Evolutionary conservation across 2,888 invertebrate genomes (phyloP), one percentile per base, ranked within the genome.

Genomic region (Fragum fragum): DNA sequence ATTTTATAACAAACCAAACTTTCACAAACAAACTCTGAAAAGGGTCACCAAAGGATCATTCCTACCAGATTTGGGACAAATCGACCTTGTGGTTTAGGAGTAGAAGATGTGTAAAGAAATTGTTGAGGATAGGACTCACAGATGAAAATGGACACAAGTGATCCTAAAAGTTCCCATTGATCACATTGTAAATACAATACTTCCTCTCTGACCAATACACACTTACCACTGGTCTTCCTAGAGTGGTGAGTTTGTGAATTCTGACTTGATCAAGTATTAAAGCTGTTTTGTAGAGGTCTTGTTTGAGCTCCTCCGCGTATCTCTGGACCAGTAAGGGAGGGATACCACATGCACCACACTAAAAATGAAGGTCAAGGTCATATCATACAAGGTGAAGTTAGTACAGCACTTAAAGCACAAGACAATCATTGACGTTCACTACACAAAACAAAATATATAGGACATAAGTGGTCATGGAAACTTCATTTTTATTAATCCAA

Each of bases 311-410:
- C 83, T 94, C 94, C 3, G 94, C 90, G 84, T 94, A 94, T 55
- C 94, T 86, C 88, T 94, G 94, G 1, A 94, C 92, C 71, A 94
- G 82, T 61, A 94, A 90, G 5, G 94, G 93, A 29, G 94, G 94
- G 73, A 94, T 93, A 39, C 93, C 93, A 89, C 94, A 94, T 72
- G 91, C 91, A 42, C 94, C 94, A 84, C 86, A 88, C 94, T 94
- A 87, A n/a, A 90, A 89, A 36, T 42, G 72, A 42, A 77, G 66
- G 66, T 66, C 63, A 63, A 63, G 47, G 53, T 66, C 63, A 42
- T 28, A 53, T 16, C 16, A 57, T 21, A 57, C 23, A 72, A 32
- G 70, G 52, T 71, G 14, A 57, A 71, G 53, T 29, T 55, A 32
- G 55, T 57, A 57, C 57, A 32, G 55, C 32, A 21, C 36, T 18